Evolutionary conservation across 2,888 invertebrate species (phyloP).

Genomic region (Ophion obscuratus): DNA sequence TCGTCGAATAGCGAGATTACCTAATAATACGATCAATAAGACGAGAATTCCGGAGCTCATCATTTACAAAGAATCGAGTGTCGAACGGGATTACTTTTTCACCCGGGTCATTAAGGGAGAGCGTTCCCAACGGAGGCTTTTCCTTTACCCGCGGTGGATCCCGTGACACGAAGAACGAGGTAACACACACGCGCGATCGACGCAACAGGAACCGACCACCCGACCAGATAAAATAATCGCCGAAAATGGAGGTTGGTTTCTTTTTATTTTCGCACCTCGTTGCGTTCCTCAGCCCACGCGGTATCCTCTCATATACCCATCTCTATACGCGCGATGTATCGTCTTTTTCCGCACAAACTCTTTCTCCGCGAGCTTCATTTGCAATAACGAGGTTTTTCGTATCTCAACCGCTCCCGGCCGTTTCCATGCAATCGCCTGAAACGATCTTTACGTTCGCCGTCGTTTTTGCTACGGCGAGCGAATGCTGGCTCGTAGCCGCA

Average conservation of each 20-base stretch:
- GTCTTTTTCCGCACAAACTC: neutral
- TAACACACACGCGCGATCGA: slow-evolving; percentile 26
- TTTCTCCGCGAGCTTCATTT: neutral
- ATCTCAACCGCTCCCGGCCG: too few relatives aligned
- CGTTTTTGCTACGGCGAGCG: too few relatives aligned
- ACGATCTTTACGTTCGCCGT: too few relatives aligned
- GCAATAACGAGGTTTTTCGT: too few relatives aligned
- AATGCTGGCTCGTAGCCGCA: too few relatives aligned
- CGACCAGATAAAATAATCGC: slow-evolving; percentile 31
- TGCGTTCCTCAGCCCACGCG: neutral
- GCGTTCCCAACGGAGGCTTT: slow-evolving; percentile 16
- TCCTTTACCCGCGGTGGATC: neutral
- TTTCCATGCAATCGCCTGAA: too few relatives aligned
- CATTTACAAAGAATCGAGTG: slow-evolving; percentile 10
- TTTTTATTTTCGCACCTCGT: slow-evolving; percentile 10
- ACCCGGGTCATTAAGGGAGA: slow-evolving; percentile 3
- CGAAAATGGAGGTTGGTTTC: slow-evolving; percentile 76
- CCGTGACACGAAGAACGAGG: slow-evolving; percentile 39
- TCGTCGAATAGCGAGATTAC: slow-evolving; percentile 77
- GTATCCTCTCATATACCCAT: neutral
- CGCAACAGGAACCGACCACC: slow-evolving; percentile 20
- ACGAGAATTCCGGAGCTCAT: slow-evolving; percentile 39
- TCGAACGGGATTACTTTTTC: slow-evolving; percentile 42
- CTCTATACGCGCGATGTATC: neutral
- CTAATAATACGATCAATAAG: slow-evolving; percentile 75